These are phyloP conservation scores for Psilopsiagon aurifrons DNA, from an alignment of 2,113 vertebrate species.

Conservation along the genomic window DNA sequence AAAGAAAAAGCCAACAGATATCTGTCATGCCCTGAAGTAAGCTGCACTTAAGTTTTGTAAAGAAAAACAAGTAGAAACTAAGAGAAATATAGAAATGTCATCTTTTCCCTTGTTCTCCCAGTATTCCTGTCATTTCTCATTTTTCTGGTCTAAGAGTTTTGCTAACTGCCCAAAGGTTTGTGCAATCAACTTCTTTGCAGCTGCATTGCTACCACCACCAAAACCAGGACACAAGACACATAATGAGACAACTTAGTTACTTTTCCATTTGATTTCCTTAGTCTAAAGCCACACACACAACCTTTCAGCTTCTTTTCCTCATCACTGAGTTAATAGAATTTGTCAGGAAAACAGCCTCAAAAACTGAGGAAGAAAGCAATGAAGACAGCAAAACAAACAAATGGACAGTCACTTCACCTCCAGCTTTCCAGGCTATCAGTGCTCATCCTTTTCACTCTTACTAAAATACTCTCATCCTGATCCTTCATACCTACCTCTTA, in stretches of 20 bases:
- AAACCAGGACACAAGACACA: background rate
- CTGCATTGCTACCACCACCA: background rate
- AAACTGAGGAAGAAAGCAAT: background rate
- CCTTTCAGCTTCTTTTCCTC: background rate
- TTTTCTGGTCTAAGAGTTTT: background rate
- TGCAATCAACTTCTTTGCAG: background rate
- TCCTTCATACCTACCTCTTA: background rate
- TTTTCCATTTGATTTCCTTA: background rate
- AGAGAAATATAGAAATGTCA: background rate
- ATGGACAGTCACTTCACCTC: background rate
- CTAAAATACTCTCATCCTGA: background rate
- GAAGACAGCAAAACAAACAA: background rate
- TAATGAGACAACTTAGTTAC: background rate
- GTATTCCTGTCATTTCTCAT: conserved; percentile 17
- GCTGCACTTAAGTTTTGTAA: background rate
- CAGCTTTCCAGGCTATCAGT: background rate
- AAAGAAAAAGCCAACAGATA: background rate
- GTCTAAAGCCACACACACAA: background rate
- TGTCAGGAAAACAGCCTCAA: background rate
- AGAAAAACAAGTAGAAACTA: background rate
- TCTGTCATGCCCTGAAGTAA: background rate
- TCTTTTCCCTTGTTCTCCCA: background rate
- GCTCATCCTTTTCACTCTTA: background rate
- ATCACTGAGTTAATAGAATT: background rate
- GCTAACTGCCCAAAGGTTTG: background rate